Evolutionary conservation across 2,797 vertebrate species (phyloP).

Genomic region (Chaenodraco wilsoni): DNA sequence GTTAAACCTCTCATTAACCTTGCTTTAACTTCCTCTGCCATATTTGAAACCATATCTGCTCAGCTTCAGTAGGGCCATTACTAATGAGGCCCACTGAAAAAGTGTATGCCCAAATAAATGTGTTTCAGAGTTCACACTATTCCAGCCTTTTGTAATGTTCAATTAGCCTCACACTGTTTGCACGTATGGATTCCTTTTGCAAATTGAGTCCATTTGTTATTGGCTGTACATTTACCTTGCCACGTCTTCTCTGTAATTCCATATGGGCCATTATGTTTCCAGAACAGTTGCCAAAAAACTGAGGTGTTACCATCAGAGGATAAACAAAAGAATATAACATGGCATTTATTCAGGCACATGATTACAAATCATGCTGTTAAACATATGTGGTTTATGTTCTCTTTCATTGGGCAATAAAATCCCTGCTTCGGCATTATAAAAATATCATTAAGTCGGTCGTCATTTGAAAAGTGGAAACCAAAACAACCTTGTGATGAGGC

Average conservation of each 20-base stretch:
- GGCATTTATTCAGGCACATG: slow-evolving; percentile 38
- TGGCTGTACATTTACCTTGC: slow-evolving; percentile 55
- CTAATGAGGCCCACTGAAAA: slow-evolving; percentile 73
- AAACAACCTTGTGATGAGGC: slow-evolving; percentile 16
- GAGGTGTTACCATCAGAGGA: slow-evolving; percentile 46
- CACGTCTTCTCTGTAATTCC: slow-evolving; percentile 52
- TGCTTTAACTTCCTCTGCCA: slow-evolving; percentile 69
- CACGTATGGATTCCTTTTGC: slow-evolving; percentile 55
- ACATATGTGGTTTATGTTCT: slow-evolving; percentile 5
- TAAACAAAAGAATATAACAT: slow-evolving; percentile 42
- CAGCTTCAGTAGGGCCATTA: slow-evolving; percentile 59
- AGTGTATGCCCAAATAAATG: slow-evolving; percentile 59
- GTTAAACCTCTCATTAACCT: slow-evolving; percentile 81
- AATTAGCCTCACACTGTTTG: slow-evolving; percentile 57
- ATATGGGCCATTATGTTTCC: slow-evolving; percentile 54
- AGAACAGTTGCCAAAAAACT: slow-evolving; percentile 55
- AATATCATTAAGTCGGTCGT: slow-evolving; percentile 43
- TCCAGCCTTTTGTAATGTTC: slow-evolving; percentile 62
- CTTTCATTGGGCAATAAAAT: slow-evolving; percentile 30
- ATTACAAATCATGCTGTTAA: slow-evolving; percentile 34
- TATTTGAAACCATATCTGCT: slow-evolving; percentile 71
- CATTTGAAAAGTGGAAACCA: slow-evolving; percentile 38
- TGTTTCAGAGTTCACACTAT: slow-evolving; percentile 59
- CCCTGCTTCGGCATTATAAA: slow-evolving; percentile 41
- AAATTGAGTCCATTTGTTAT: slow-evolving; percentile 52